These are phyloP conservation scores for Vanessa tameamea DNA, from an alignment of 1,140 invertebrate genomes.

Conservation along the genomic window DNA sequence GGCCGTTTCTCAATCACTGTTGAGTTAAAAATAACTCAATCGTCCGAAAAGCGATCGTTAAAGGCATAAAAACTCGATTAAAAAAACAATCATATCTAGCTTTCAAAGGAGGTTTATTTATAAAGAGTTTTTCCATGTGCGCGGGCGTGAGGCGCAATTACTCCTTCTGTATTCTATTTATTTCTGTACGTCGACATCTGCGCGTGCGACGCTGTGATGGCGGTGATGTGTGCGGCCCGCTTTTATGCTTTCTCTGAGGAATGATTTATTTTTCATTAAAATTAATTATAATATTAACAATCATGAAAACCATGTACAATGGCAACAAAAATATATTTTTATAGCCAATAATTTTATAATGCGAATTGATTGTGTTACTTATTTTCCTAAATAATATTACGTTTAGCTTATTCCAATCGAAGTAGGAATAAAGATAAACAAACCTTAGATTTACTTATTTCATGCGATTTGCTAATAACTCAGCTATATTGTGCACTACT, in stretches of 20 bases:
- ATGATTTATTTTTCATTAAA: not conserved
- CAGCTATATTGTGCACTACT: no score
- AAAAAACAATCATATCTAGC: slow-evolving; percentile 50
- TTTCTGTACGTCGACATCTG: slow-evolving; percentile 70
- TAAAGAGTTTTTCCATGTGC: slow-evolving; percentile 57
- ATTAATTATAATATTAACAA: no score
- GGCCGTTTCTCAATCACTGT: not conserved
- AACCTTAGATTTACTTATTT: no score
- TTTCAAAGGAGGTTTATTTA: slow-evolving; percentile 76
- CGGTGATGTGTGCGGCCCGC: slow-evolving; percentile 43
- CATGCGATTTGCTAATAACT: no score
- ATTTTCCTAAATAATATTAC: no score
- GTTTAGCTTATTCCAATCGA: no score
- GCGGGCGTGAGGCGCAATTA: slow-evolving; percentile 73
- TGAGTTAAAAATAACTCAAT: not conserved
- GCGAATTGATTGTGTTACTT: no score
- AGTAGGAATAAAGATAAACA: no score
- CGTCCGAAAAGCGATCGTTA: slow-evolving; percentile 20
- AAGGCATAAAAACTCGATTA: slow-evolving; percentile 29
- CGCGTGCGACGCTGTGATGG: slow-evolving; percentile 45
- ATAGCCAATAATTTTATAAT: no score
- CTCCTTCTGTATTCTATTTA: slow-evolving; percentile 70
- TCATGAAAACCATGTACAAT: no score
- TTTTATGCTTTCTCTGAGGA: slow-evolving; percentile 4
- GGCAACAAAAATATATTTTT: no score